A percentile compares a stretch with the other conserved stretches of the same genome.
Evolutionary conservation across 2,797 vertebrate species (phyloP).

Genomic region (Sebastes oblongus): DNA sequence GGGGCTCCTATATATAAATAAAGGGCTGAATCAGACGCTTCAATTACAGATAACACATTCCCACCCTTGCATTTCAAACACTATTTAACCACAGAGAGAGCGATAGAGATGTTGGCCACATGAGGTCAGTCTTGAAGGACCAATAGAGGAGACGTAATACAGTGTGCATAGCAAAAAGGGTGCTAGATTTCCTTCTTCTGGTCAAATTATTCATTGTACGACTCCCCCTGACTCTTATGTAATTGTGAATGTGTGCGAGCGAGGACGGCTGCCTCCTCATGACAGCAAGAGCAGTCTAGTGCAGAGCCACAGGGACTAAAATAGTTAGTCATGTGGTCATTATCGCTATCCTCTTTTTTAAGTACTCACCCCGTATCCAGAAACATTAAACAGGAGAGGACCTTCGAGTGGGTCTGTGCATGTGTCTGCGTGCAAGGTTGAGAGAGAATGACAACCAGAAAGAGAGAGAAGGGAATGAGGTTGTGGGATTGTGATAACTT

Average conservation of each 20-base stretch:
- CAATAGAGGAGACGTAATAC: neutral
- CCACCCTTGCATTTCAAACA: constrained; percentile 36
- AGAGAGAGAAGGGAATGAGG: constrained; percentile 39
- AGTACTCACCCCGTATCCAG: constrained; percentile 44
- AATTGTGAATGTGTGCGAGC: constrained; percentile 55
- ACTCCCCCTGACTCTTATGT: constrained; percentile 62
- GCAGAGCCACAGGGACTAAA: constrained; percentile 52
- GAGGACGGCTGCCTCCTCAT: constrained; percentile 49
- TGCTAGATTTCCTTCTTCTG: constrained; percentile 27
- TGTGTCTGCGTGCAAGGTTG: constrained; percentile 14
- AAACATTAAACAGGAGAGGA: constrained; percentile 57
- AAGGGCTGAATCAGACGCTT: constrained; percentile 29
- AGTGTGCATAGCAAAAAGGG: neutral
- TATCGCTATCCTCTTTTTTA: constrained; percentile 47
- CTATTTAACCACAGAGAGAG: constrained; percentile 8
- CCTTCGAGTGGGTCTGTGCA: constrained; percentile 33
- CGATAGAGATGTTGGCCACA: constrained; percentile 17
- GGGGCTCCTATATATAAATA: constrained; percentile 37
- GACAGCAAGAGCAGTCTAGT: constrained; percentile 45
- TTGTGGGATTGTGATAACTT: constrained; percentile 68
- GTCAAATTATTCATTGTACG: constrained; percentile 47
- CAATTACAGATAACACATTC: constrained; percentile 46
- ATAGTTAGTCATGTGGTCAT: constrained; percentile 69
- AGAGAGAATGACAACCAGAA: constrained; percentile 1
- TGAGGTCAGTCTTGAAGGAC: constrained; percentile 28